Conservation (phyloP, 2,888 invertebrate genomes). For the Cistogaster globosa region DNA sequence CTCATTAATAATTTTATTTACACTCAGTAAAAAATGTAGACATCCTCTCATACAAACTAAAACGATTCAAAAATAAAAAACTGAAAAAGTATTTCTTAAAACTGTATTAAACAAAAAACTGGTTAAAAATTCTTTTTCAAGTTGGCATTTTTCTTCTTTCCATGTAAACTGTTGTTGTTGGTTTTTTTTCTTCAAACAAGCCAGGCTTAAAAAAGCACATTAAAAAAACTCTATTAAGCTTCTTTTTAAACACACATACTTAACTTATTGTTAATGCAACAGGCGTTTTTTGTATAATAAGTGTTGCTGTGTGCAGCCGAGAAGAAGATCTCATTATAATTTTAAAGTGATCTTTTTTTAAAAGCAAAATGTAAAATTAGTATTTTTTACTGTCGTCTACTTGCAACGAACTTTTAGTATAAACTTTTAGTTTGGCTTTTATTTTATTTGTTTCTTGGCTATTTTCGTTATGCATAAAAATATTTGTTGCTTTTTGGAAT, state of each 20-base stretch:
- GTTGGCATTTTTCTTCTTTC: conserved; percentile 14
- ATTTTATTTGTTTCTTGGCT: conserved; percentile 14
- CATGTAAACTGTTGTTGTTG: conserved; percentile 33
- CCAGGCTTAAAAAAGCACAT: conserved; percentile 48
- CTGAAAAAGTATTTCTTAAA: conserved; percentile 42
- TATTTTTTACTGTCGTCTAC: conserved; percentile 35
- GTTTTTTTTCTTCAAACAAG: conserved; percentile 54
- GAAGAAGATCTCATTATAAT: conserved; percentile 50
- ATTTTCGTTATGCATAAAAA: conserved; percentile 8
- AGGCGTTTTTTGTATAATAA: conserved; percentile 17
- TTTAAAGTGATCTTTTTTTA: conserved; percentile 40
- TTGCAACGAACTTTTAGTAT: conserved; percentile 28
- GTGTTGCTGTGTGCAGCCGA: conserved; percentile 1
- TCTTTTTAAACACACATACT: conserved; percentile 30
- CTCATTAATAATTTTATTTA: neutral
- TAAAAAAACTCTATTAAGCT: conserved; percentile 32
- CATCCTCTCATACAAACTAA: conserved; percentile 18
- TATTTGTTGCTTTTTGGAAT: conserved; percentile 46
- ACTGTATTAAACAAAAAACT: conserved; percentile 50
- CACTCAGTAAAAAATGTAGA: conserved; percentile 4
- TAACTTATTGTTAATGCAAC: conserved; percentile 53
- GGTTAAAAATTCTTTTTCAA: conserved; percentile 62
- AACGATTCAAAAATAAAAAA: neutral
- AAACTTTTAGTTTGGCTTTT: conserved; percentile 4
- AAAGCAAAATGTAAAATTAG: conserved; percentile 10